Base-by-base conservation (phyloP, 2,113 vertebrate species). In the Tetrax tetrax region DNA sequence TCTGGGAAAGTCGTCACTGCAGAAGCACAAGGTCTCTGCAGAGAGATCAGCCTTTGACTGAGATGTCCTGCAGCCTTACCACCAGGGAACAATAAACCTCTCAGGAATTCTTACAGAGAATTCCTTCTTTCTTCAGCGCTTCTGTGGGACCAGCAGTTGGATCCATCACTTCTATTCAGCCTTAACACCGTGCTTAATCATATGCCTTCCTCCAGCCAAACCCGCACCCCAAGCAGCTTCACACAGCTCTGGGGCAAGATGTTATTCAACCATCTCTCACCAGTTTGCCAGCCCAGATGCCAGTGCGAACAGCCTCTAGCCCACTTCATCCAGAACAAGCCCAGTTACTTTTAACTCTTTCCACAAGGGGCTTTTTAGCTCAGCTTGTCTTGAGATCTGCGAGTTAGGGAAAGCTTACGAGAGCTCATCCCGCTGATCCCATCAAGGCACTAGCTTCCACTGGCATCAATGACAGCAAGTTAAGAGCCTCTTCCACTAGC, bases 41-140 rank as follows among this genome's bases (percentile, higher is more conserved):
- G 77, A 95, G 83, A 97, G 53, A 22, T 35, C 83, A 89, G 87
- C 28, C 95, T 96, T 96, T 96, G 87, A 93, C 72, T 41, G 81
- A 23, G 29, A 87, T 87, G 87, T 95, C 93, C 91, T 91, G 81
- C 94, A 97, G 95, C 87, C 87, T 93, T 95, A 74, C 81, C 78
- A 53, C 61, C n/a, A 25, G 50, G 50, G 28, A 93, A 95, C 77
- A 94, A 87, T 91, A 82, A 64, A 75, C 48, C 65, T 91, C 93
- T 93, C 61, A 97, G 57, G 84, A 91, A 28, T 15, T 28, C 61
- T 41, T 24, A 23, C 69, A 94, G 93, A 96, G 89, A 96, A 96
- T 90, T 90, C 84, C 33, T 16, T 94, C 84, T 96, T 97, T 96
- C 89, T 96, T 92, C 50, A 74, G 54, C 1, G 0, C 9, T 56